phyloP scores from a whole-genome alignment of 1,140 invertebrate species.

The Formica exsecta region DNA sequence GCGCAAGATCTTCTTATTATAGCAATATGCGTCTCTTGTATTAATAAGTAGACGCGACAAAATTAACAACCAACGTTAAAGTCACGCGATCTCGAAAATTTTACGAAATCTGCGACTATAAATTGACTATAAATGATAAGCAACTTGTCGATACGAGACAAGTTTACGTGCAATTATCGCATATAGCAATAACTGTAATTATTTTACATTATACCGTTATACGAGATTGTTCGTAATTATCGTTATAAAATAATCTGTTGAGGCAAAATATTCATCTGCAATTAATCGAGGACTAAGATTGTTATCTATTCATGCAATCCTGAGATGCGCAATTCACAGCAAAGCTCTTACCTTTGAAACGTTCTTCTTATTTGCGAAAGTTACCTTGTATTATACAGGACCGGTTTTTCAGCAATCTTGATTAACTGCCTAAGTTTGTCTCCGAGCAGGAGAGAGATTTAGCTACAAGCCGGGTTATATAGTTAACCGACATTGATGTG shows the following conservation, averaged over 20 bases:
- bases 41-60: neutral
- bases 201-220: neutral
- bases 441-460: constrained; percentile 3
- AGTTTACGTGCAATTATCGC: constrained; percentile 1
- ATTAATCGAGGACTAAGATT: neutral
- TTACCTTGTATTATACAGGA: constrained; percentile 7
- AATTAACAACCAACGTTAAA: constrained; percentile 5
- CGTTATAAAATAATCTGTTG: neutral
- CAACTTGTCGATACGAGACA: neutral
- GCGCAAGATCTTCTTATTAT: neutral
- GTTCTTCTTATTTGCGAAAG: constrained; percentile 24
- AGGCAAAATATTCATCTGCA: neutral
- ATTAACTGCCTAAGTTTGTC: constrained; percentile 13
- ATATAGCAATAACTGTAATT: neutral
- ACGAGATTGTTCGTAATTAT: neutral
- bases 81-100: neutral
- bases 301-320: neutral
- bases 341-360: constrained; percentile 1
- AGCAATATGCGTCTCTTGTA: neutral
- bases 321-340: neutral
- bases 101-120: neutral
- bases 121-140: neutral
- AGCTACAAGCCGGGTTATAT: neutral
- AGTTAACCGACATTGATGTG: constrained; percentile 15
- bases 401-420: constrained; percentile 19